A percentile compares a stretch with the other conserved stretches of the same genome.
phyloP scores from a whole-genome alignment of 2,797 vertebrate species.

The Myotis planiceps region DNA sequence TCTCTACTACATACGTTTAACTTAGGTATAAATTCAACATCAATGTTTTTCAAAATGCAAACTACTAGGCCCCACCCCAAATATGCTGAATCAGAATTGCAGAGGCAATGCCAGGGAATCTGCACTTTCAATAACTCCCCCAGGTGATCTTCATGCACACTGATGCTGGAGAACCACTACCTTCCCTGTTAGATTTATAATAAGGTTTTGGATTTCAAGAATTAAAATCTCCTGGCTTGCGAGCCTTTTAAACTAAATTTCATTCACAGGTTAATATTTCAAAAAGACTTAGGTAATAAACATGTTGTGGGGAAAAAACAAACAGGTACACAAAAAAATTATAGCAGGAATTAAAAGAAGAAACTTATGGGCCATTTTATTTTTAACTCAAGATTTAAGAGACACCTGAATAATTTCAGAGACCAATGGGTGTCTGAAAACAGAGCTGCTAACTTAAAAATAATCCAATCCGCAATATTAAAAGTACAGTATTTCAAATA shows the following conservation, averaged over 20 bases:
- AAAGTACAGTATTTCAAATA: slow-evolving; percentile 32
- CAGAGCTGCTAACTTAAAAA: slow-evolving; percentile 35
- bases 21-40: background rate
- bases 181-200: background rate
- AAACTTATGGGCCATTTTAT: slow-evolving; percentile 1
- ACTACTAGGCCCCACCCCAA: background rate
- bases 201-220: background rate
- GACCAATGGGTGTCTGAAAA: background rate
- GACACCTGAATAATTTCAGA: background rate
- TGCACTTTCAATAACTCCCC: background rate
- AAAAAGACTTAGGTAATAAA: slow-evolving; percentile 4
- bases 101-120: background rate
- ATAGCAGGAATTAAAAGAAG: slow-evolving; percentile 11
- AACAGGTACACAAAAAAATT: slow-evolving; percentile 45
- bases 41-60: slow-evolving; percentile 43
- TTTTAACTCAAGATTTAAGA: slow-evolving; percentile 52
- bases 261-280: slow-evolving; percentile 24
- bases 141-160: background rate
- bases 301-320: slow-evolving; percentile 3
- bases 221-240: background rate
- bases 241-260: slow-evolving; percentile 35
- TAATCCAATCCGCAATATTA: background rate
- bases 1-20: background rate
- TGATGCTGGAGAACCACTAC: background rate
- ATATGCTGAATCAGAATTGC: slow-evolving; percentile 47